A percentile compares a stretch with the other conserved stretches of the same genome.
These are phyloP conservation scores for Phymorhynchus buccinoides DNA, from an alignment of 1,140 invertebrate genomes.

Conservation along the genomic window DNA sequence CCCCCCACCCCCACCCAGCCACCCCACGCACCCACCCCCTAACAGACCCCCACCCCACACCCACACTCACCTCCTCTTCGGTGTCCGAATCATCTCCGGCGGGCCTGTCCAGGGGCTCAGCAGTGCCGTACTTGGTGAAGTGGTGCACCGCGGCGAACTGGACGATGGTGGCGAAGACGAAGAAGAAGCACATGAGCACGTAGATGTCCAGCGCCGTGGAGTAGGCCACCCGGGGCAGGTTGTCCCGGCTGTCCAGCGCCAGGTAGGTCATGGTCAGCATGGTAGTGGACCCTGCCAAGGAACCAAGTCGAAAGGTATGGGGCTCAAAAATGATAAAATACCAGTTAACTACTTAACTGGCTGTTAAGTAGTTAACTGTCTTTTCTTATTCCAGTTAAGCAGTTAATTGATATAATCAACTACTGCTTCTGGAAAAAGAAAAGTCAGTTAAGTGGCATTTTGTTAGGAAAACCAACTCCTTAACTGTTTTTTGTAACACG, in stretches of 20 bases:
- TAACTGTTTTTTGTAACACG: too few species aligned
- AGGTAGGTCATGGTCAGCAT: conserved; percentile 92
- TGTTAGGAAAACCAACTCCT: too few species aligned
- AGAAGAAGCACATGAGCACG: conserved; percentile 88
- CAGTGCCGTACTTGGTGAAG: conserved; percentile 90
- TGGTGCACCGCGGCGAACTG: conserved; percentile 89
- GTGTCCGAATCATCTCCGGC: conserved; percentile 32
- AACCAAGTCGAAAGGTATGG: too few species aligned
- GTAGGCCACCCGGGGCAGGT: conserved; percentile 89
- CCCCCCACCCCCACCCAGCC: neutral
- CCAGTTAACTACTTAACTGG: too few species aligned
- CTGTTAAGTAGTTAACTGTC: too few species aligned
- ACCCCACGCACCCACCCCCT: neutral
- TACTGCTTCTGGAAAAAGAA: too few species aligned
- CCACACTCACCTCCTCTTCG: conserved; percentile 14
- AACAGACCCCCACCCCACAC: neutral
- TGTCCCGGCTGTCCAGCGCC: conserved; percentile 87
- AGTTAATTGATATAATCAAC: too few species aligned
- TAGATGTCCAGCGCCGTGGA: conserved; percentile 91
- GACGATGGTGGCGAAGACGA: conserved; percentile 88
- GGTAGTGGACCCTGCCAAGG: conserved; percentile 84
- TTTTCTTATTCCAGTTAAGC: too few species aligned
- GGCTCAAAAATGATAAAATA: too few species aligned
- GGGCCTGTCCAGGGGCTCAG: conserved; percentile 72
- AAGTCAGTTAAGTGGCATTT: too few species aligned